phyloP scores from a whole-genome alignment of 2,797 vertebrate genomes.

The Hemitrygon akajei region DNA sequence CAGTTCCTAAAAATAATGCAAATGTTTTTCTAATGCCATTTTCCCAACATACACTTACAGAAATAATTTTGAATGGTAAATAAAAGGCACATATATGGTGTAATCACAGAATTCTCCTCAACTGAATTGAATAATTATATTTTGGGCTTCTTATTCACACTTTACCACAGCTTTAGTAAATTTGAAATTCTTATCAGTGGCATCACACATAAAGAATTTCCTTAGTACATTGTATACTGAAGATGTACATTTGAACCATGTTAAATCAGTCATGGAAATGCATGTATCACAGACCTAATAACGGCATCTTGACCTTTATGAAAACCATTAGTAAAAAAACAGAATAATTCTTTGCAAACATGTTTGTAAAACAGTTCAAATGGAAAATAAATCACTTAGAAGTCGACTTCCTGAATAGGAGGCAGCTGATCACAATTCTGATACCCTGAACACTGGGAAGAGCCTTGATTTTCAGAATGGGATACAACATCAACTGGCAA shows the following conservation, averaged over 20 bases:
- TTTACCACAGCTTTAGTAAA: neutral
- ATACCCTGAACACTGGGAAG: slow-evolving; percentile 55
- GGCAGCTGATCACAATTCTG: slow-evolving; percentile 55
- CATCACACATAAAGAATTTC: neutral
- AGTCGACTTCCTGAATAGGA: slow-evolving; percentile 67
- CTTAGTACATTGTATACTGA: neutral
- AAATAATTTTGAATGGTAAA: neutral
- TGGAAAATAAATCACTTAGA: neutral
- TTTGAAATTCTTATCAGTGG: neutral
- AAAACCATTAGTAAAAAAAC: neutral
- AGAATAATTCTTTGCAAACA: neutral
- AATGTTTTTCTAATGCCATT: neutral
- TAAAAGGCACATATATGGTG: neutral
- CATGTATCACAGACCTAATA: neutral
- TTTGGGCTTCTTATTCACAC: neutral
- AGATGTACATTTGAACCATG: neutral
- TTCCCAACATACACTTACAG: neutral
- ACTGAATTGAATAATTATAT: neutral
- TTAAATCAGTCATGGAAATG: neutral
- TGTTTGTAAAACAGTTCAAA: neutral
- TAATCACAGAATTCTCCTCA: neutral
- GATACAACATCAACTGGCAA: slow-evolving; percentile 66
- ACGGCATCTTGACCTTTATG: neutral
- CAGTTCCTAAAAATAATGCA: neutral
- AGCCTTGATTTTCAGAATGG: slow-evolving; percentile 49